Conservation (phyloP, 2,113 vertebrate species). For the Vidua macroura region DNA sequence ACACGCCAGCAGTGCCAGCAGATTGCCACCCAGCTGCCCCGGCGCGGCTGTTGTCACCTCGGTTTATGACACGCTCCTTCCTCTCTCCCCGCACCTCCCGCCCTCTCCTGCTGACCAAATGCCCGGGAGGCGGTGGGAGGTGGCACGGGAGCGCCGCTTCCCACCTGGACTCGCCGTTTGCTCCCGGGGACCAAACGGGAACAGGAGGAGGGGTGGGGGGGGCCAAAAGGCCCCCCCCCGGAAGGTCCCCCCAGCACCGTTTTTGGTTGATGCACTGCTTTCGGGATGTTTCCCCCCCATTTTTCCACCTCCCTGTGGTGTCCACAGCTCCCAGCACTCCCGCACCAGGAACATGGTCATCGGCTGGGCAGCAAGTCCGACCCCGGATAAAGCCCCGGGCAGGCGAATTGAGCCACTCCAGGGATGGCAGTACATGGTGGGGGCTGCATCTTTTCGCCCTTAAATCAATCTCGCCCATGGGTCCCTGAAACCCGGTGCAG, state of each 20-base stretch:
- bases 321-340: not conserved
- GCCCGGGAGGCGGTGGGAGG: not conserved
- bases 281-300: accelerated
- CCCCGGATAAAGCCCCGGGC: accelerated
- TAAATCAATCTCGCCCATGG: accelerated
- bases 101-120: not conserved
- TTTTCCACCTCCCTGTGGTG: accelerated
- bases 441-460: not conserved
- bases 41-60: not conserved
- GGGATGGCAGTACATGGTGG: not conserved
- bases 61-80: not conserved
- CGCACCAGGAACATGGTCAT: accelerated
- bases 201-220: too few relatives aligned
- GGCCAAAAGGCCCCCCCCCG: too few relatives aligned
- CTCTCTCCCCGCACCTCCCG: not conserved
- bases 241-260: accelerated
- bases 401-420: accelerated
- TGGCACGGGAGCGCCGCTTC: not conserved
- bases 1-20: accelerated
- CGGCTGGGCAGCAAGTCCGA: not conserved
- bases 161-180: not conserved
- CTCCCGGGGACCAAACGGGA: not conserved
- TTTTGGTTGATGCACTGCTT: not conserved
- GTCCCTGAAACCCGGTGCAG: not conserved
- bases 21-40: not conserved